Base-by-base conservation (phyloP, 1,140 invertebrate genomes). In the Drosophila willistoni region DNA sequence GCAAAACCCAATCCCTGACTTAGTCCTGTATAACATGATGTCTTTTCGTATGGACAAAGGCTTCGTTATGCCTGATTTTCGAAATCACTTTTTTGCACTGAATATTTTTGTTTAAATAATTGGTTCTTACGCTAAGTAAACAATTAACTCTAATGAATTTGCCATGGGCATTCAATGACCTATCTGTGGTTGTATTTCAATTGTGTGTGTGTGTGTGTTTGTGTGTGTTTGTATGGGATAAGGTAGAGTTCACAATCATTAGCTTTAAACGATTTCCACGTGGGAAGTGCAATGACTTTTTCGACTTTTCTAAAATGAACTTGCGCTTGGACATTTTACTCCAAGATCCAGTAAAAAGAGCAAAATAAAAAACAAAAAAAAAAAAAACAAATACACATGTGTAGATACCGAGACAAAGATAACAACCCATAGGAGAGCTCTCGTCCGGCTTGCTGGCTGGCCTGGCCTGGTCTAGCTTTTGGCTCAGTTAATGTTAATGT, bases 401-500 rank as follows among this genome's bases (percentile, higher is more conserved):
- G 63, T 77, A 86, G 83, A 86, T 86, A 87, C 70, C 68, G 72
- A 86, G 79, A 86, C 83, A 82, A 64, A 86, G 82, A 86, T 87
- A 86, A 86, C 68, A 70, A 22, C 44, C 25, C 10, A 51, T 17
- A 34, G 68, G 25, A 55, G 59, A 59, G 42, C 63, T 29, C 17
- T 25, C 17, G 44, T 54, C 41, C 55, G 63, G 34, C 60, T 63
- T 55, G 65, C 60, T 63, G 64, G 65, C 66, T 39, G 47, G 51
- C 14, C 12, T 65, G 19, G 62, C 14, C 12, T 65, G 19, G 62
- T 56, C 6, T 85, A 79, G 79, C 82, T 87, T 87, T 82, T 86
- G 82, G 83, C 82, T 86, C 79, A 87, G 82, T 86, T 86, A 87
- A 86, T 86, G 82, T 87, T 79, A 86, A 86, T 86, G 83, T 77